These are phyloP conservation scores for Scaeva pyrastri DNA, from an alignment of 2,888 invertebrate species.

Conservation along the genomic window DNA sequence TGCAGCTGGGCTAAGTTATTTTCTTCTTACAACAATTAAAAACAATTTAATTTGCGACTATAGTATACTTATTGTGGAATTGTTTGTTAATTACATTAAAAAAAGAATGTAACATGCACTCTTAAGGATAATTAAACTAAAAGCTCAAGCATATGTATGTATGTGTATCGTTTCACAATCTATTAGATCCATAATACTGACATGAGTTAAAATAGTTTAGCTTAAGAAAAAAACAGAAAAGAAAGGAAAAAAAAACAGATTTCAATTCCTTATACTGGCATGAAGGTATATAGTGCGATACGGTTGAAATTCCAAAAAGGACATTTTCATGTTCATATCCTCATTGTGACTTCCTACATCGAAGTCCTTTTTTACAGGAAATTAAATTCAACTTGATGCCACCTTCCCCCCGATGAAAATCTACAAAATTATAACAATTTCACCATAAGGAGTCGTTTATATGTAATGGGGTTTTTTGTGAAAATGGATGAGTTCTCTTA, in stretches of 20 bases:
- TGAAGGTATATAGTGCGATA: slow-evolving; percentile 23
- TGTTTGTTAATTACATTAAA: slow-evolving; percentile 70
- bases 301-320: slow-evolving; percentile 39
- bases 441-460: slow-evolving; percentile 49
- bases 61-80: slow-evolving; percentile 51
- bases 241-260: no score
- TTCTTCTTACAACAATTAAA: neutral
- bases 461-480: slow-evolving; percentile 53
- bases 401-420: slow-evolving; percentile 47
- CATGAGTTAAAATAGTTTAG: slow-evolving; percentile 9
- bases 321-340: slow-evolving; percentile 52
- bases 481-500: slow-evolving; percentile 48
- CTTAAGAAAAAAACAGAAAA: slow-evolving; percentile 56
- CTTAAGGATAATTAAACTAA: slow-evolving; percentile 62
- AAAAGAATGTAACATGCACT: slow-evolving; percentile 66
- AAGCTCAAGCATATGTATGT: neutral
- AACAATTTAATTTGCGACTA: neutral
- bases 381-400: slow-evolving; percentile 64
- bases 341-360: slow-evolving; percentile 28
- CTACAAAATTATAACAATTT: slow-evolving; percentile 55
- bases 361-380: slow-evolving; percentile 64
- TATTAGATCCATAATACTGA: neutral
- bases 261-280: slow-evolving; percentile 19
- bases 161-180: slow-evolving; percentile 3
- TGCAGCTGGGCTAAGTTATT: neutral